These are phyloP conservation scores for Holacanthus passer DNA, from an alignment of 2,113 vertebrate genomes.

Conservation along the genomic window DNA sequence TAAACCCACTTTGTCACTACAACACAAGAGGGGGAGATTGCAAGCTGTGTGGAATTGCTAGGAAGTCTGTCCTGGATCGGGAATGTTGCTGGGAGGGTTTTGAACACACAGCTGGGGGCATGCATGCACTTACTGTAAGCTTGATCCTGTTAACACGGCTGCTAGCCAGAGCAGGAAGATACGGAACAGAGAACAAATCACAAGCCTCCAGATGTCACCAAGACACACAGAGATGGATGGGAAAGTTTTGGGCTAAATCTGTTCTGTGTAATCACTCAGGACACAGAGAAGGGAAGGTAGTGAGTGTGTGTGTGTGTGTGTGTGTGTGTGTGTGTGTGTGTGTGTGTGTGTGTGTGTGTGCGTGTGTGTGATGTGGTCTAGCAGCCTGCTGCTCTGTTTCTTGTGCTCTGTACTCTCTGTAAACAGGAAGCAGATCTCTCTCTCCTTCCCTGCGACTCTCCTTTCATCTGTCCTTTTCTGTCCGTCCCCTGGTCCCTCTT, in stretches of 20 bases:
- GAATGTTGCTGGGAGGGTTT: slow-evolving; percentile 55
- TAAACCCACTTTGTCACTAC: slow-evolving; percentile 17
- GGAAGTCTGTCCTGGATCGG: slow-evolving; percentile 56
- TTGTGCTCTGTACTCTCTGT: slow-evolving; percentile 60
- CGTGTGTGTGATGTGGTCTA: slow-evolving; percentile 32
- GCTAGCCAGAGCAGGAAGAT: slow-evolving; percentile 40
- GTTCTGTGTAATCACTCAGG: slow-evolving; percentile 54
- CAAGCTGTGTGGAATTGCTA: slow-evolving; percentile 33
- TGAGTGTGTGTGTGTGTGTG: slow-evolving; percentile 33
- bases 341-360: slow-evolving; percentile 31
- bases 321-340: slow-evolving; percentile 26
- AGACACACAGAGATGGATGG: slow-evolving; percentile 30
- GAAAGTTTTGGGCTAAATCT: slow-evolving; percentile 54
- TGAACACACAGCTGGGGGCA: slow-evolving; percentile 59
- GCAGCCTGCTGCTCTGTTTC: slow-evolving; percentile 61
- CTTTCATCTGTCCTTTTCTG: slow-evolving; percentile 55
- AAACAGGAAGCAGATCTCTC: slow-evolving; percentile 79
- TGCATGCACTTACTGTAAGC: slow-evolving; percentile 31
- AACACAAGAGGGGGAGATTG: slow-evolving; percentile 6
- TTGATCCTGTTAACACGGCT: slow-evolving; percentile 59
- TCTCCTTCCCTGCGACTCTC: slow-evolving; percentile 45
- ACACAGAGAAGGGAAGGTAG: slow-evolving; percentile 50
- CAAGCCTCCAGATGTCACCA: slow-evolving; percentile 53
- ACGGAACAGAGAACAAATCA: slow-evolving; percentile 48
- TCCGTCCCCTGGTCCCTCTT: slow-evolving; percentile 30